Evolutionary conservation across 2,888 invertebrate species (phyloP).

Genomic region (Hetaerina titia): DNA sequence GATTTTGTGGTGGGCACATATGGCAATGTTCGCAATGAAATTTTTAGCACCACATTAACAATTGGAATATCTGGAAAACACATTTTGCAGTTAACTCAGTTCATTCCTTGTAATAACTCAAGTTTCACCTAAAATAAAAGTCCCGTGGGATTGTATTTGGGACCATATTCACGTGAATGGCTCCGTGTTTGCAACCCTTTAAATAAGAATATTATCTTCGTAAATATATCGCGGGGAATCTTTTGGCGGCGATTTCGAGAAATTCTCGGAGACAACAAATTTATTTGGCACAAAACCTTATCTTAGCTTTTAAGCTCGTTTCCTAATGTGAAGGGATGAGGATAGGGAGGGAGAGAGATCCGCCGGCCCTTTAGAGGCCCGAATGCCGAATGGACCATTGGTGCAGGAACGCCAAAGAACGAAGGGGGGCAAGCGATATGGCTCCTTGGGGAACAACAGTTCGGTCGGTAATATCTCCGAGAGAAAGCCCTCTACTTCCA

Average conservation of each 20-base stretch:
- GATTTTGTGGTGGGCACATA: neutral
- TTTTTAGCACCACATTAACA: neutral
- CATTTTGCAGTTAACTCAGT: neutral
- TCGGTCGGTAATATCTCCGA: constrained; percentile 47
- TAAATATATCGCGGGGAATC: neutral
- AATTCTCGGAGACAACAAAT: constrained; percentile 32
- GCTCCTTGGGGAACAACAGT: constrained; percentile 55
- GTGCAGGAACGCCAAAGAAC: neutral
- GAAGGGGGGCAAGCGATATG: constrained; percentile 12
- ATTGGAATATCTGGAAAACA: neutral
- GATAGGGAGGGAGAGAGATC: neutral
- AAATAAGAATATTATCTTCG: constrained; percentile 9
- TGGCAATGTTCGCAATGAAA: neutral
- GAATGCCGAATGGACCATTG: neutral
- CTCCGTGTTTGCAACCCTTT: neutral
- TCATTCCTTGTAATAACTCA: neutral
- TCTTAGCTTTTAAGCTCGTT: constrained; percentile 57
- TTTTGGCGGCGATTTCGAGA: neutral
- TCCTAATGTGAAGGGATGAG: constrained; percentile 32
- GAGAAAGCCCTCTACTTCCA: neutral
- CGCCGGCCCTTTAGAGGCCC: constrained; percentile 4
- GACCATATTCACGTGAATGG: neutral
- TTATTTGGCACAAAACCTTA: constrained; percentile 51
- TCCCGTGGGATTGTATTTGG: neutral
- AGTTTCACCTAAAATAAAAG: neutral